Base-by-base conservation (phyloP, 1,140 invertebrate species). In the Drosophila lacertosa region DNA sequence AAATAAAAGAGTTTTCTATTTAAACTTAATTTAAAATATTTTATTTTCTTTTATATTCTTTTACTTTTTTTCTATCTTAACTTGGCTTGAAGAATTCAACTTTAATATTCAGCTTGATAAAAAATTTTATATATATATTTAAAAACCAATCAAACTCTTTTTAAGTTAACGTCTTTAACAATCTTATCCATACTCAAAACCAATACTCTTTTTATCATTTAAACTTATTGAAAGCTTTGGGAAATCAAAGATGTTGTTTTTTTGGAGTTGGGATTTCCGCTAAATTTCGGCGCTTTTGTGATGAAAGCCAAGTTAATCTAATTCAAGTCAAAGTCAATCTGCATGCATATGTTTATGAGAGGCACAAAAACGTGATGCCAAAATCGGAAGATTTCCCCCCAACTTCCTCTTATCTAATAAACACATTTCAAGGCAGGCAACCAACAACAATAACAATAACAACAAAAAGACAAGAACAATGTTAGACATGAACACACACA, bases 291-390 rank as follows among this genome's bases (percentile, higher is more conserved):
- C 7, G n/a, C 44, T 26, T 40, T 13, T 54, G 6, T 6, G 7
- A 26, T 40, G 48, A 65, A 67, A 75, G 81, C 77, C 22, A 65
- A 76, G 67, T 66, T 83, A 83, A 84, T 72, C 72, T 69, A 86
- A 86, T 83, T 86, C 79, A 76, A 65, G 72, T 47, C 63, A 76
- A 83, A 69, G 79, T 86, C 81, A 86, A 86, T 86, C 80, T 84
- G 80, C 81, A 80, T 83, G 71, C 80, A 86, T 86, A 80, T 76
- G 65, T 55, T 54, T 63, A 42, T 80, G 54, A 44, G 51, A 33
- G 53, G 44, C 59, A 47, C 13, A 13, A 42, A 59, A 69, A 63
- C 42, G 59, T 62, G 65, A 40, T 68, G 66, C 33, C 67, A 55
- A 51, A 64, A 35, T 24, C 35, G 3, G 29, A n/a, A n/a, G n/a